Evolutionary conservation across 2,888 invertebrate species (phyloP).

Genomic region (Dione vanillae): DNA sequence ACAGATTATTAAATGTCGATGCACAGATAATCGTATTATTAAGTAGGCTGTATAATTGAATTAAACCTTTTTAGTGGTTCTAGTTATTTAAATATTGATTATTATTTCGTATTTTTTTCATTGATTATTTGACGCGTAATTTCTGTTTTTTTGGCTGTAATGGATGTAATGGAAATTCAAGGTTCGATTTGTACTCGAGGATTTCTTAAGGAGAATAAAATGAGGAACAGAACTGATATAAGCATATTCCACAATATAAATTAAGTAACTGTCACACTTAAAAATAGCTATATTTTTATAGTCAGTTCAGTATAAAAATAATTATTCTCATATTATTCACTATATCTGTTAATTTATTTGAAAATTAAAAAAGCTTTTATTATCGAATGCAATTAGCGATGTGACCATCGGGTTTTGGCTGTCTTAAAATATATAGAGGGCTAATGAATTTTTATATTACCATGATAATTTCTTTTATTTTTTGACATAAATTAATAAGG

Average conservation of each 20-base stretch:
- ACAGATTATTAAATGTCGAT: constrained; percentile 26
- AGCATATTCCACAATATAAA: too few species aligned
- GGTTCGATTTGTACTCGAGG: too few species aligned
- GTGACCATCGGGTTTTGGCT: neutral
- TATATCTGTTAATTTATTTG: neutral
- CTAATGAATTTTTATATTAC: neutral
- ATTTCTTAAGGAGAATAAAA: too few species aligned
- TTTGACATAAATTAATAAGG: neutral
- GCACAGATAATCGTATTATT: constrained; percentile 24
- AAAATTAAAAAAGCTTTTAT: neutral
- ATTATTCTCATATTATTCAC: neutral
- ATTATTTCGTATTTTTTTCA: neutral
- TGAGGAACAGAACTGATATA: too few species aligned
- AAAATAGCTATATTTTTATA: neutral
- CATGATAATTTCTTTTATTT: neutral
- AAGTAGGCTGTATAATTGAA: constrained; percentile 24
- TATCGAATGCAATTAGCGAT: neutral
- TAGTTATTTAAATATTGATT: neutral
- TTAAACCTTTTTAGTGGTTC: constrained; percentile 12
- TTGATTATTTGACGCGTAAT: too few species aligned
- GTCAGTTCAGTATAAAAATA: neutral
- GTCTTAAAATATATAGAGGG: neutral
- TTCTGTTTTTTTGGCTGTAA: too few species aligned
- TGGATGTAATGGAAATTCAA: too few species aligned
- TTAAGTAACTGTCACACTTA: too few species aligned